Evolutionary conservation across 2,797 vertebrate species (phyloP).

Genomic region (Micrastur ruficollis): DNA sequence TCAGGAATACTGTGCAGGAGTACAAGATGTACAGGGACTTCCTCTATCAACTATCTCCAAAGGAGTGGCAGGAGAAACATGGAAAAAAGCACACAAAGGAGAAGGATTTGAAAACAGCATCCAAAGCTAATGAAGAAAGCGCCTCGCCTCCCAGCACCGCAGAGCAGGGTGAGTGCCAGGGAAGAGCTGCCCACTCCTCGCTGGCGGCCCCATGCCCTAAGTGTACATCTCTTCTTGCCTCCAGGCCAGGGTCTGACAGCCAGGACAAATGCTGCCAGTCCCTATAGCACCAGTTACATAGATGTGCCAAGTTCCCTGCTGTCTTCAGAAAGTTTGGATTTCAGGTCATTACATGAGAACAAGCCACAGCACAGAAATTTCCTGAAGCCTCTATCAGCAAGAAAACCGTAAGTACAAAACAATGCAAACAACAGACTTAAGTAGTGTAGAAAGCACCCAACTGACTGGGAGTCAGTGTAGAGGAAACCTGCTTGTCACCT

Average conservation of each 20-base stretch:
- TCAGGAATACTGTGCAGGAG: conserved; percentile 82
- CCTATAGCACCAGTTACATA: rapidly evolving
- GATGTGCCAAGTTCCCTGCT: neutral
- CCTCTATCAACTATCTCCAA: conserved; percentile 85
- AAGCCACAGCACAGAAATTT: conserved; percentile 28
- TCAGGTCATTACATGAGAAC: neutral
- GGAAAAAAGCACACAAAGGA: conserved; percentile 6
- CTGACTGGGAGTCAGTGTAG: neutral
- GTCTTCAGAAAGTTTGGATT: conserved; percentile 34
- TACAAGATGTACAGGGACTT: conserved; percentile 85
- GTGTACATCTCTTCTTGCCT: neutral
- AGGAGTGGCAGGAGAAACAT: conserved; percentile 83
- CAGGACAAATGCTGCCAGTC: neutral
- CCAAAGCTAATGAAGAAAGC: neutral
- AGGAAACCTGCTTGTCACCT: neutral
- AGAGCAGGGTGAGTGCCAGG: conserved; percentile 17
- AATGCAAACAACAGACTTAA: neutral
- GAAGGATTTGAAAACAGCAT: neutral
- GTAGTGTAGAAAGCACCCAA: neutral
- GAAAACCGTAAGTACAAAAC: conserved; percentile 67
- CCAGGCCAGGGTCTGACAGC: neutral
- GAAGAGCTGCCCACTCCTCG: neutral
- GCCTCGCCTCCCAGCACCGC: rapidly evolving
- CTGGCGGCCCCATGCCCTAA: neutral
- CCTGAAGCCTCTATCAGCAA: conserved; percentile 36